Conservation (phyloP, 2,113 vertebrate species). For the Xiphorhynchus elegans region DNA sequence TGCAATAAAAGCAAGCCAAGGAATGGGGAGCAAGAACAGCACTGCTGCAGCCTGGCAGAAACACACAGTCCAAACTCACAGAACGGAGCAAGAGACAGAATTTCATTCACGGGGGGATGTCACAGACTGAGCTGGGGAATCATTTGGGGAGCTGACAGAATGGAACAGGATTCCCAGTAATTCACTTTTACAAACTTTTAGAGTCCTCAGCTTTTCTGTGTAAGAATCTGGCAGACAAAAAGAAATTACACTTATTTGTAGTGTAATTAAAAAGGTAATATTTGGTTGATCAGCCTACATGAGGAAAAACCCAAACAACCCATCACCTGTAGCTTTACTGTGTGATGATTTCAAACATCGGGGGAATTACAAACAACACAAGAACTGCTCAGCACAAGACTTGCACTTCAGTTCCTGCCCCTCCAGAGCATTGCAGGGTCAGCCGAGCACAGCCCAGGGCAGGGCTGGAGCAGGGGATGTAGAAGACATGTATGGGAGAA, state of each 20-base stretch:
- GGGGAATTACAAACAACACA: background rate
- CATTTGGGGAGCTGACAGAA: slow-evolving; percentile 31
- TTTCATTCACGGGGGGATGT: slow-evolving; percentile 56
- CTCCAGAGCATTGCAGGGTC: fast-evolving
- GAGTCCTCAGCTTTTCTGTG: background rate
- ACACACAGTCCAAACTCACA: slow-evolving; percentile 47
- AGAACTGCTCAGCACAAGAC: background rate
- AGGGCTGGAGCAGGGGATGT: background rate
- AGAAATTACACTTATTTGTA: background rate
- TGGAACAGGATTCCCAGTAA: slow-evolving; percentile 6
- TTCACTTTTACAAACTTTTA: background rate
- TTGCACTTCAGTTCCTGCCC: background rate
- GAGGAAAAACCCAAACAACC: background rate
- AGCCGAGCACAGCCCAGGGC: fast-evolving
- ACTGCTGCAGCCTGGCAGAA: slow-evolving; percentile 53
- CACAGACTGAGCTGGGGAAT: slow-evolving; percentile 28
- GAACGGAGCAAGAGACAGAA: slow-evolving; percentile 57
- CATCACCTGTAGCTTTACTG: background rate
- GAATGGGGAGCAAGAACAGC: slow-evolving; percentile 48
- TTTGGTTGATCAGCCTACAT: background rate
- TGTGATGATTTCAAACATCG: fast-evolving
- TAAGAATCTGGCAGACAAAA: background rate
- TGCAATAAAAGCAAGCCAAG: slow-evolving; percentile 71
- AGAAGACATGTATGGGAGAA: background rate
- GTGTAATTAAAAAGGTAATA: background rate